A percentile compares a stretch with the other conserved stretches of the same genome.
Conservation (phyloP, 2,113 vertebrate genomes). For the Charina bottae region DNA sequence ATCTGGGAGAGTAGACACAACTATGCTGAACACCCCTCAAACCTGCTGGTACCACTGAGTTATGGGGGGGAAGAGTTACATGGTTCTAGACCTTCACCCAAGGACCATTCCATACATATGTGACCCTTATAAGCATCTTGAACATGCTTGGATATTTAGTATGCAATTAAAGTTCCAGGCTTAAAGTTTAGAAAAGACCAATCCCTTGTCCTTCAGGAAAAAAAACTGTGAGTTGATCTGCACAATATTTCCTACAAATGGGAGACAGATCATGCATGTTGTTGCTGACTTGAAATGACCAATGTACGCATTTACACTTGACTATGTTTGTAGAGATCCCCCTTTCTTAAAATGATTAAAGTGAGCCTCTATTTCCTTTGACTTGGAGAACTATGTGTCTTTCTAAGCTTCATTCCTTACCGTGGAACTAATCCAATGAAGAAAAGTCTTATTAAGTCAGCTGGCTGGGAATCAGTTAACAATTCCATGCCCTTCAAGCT, state of each 20-base stretch:
- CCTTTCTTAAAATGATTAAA: background rate
- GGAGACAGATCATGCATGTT: background rate
- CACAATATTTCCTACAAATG: background rate
- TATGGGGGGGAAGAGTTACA: too few species aligned
- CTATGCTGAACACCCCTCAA: too few species aligned
- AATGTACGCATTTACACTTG: background rate
- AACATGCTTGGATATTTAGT: background rate
- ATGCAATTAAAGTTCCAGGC: background rate
- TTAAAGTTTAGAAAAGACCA: background rate
- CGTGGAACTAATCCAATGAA: background rate
- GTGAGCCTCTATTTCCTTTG: background rate
- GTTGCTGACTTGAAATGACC: background rate
- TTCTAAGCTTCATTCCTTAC: background rate
- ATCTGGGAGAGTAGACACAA: too few species aligned
- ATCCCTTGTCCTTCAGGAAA: background rate
- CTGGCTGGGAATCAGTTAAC: background rate
- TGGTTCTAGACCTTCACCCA: too few species aligned
- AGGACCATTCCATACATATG: too few species aligned
- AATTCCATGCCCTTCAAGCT: constrained; percentile 1
- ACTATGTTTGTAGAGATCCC: background rate
- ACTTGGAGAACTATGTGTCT: background rate
- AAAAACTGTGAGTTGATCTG: background rate
- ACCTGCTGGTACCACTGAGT: too few species aligned
- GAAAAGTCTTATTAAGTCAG: background rate
- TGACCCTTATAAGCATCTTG: background rate